A percentile compares a stretch with the other conserved stretches of the same genome.
Conservation (phyloP, 2,113 vertebrate genomes). For the Corythornis vintsioides region DNA sequence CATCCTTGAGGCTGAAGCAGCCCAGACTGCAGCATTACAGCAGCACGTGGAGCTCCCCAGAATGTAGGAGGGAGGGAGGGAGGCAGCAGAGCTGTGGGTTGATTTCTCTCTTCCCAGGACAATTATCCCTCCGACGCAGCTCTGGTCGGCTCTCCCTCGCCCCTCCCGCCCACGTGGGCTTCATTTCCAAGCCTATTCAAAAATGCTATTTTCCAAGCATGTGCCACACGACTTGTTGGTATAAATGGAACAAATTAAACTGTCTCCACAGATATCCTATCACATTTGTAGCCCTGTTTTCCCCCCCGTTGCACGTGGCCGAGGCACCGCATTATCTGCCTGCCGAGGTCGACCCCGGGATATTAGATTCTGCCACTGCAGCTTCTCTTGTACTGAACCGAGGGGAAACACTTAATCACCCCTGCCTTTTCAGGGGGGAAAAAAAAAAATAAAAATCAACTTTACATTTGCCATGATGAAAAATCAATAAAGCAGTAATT, state of each 20-base stretch:
- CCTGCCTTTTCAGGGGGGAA: conserved; percentile 76
- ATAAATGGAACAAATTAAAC: conserved; percentile 87
- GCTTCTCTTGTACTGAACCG: conserved; percentile 77
- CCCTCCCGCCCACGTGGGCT: conserved; percentile 67
- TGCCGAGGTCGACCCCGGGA: conserved; percentile 86
- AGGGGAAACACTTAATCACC: conserved; percentile 83
- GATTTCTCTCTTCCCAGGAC: conserved; percentile 1
- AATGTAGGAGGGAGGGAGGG: not conserved
- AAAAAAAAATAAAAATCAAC: conserved; percentile 78
- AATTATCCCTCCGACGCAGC: not conserved
- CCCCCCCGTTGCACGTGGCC: conserved; percentile 78
- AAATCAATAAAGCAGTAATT: conserved; percentile 99
- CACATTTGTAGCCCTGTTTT: conserved; percentile 80
- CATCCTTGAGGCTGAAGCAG: not conserved
- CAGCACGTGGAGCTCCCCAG: not conserved
- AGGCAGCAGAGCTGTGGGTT: not conserved
- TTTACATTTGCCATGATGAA: conserved; percentile 95
- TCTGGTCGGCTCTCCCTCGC: not conserved
- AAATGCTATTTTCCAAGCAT: conserved; percentile 76
- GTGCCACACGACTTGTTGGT: conserved; percentile 81
- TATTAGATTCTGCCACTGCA: conserved; percentile 86
- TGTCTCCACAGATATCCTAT: conserved; percentile 82
- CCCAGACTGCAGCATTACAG: not conserved
- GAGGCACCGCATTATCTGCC: conserved; percentile 86
- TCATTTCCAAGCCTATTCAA: conserved; percentile 68